Percentiles rank a stretch among this genome's conserved stretches.
These are phyloP conservation scores for Nematostella vectensis DNA, from an alignment of 92 coral and sea anemone genomes.

Conservation along the genomic window DNA sequence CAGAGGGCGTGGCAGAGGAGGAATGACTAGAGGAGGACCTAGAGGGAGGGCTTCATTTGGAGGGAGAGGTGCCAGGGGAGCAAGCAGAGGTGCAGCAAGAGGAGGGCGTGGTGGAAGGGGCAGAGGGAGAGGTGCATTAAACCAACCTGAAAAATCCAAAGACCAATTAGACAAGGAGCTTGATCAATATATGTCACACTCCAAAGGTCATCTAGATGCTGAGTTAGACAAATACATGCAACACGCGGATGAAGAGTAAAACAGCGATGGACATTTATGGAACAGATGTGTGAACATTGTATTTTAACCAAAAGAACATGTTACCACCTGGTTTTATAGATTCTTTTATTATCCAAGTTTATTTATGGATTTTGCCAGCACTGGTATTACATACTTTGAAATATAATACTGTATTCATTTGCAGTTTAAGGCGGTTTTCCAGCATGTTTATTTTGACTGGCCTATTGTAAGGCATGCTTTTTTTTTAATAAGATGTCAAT, in stretches of 20 bases:
- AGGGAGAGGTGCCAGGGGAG: conserved; percentile 35
- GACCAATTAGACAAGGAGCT: conserved; percentile 82
- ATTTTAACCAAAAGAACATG: no score
- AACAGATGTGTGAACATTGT: no score
- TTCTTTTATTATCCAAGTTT: no score
- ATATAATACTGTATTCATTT: no score
- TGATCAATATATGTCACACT: conserved; percentile 91
- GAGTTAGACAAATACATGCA: conserved; percentile 93
- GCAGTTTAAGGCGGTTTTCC: no score
- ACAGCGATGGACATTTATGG: no score
- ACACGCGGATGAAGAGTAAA: conserved; percentile 44
- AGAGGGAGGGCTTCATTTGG: conserved; percentile 20
- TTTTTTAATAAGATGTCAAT: no score
- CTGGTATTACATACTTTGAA: no score
- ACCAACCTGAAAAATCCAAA: conserved; percentile 36
- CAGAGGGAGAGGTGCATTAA: conserved; percentile 45
- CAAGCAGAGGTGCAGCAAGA: conserved; percentile 41
- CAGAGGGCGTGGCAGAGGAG: conserved; percentile 37
- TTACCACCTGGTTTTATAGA: no score
- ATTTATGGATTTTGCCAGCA: no score
- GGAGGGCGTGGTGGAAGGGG: conserved; percentile 66
- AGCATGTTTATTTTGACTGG: no score
- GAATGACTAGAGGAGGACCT: conserved; percentile 5
- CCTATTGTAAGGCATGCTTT: no score
- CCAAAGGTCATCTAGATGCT: conserved; percentile 85